Percentiles rank a stretch among this genome's conserved stretches.
These are phyloP conservation scores for Grantiella picta DNA, from an alignment of 2,113 vertebrate species.

Conservation along the genomic window DNA sequence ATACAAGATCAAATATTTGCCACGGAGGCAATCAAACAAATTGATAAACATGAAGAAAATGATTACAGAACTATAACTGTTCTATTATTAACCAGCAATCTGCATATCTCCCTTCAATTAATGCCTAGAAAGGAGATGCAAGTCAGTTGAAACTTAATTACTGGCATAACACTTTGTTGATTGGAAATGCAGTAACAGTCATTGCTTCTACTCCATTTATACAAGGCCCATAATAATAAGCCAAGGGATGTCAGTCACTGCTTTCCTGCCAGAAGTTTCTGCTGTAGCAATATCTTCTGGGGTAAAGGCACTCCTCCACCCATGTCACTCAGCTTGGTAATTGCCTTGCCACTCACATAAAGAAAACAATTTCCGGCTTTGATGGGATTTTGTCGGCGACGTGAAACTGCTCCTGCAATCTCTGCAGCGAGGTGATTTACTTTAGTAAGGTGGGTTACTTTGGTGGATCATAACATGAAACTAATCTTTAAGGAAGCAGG, in stretches of 20 bases:
- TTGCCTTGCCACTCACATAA: conserved; percentile 51
- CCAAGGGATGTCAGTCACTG: conserved; percentile 50
- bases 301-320: not conserved
- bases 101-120: conserved; percentile 69
- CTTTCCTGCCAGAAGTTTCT: conserved; percentile 42
- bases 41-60: conserved; percentile 67
- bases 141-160: conserved; percentile 74
- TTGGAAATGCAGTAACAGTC: conserved; percentile 60
- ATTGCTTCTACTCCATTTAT: conserved; percentile 48
- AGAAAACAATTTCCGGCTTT: conserved; percentile 41
- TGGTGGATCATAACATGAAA: conserved; percentile 4
- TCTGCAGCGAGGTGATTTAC: not conserved
- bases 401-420: conserved; percentile 21
- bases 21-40: conserved; percentile 72
- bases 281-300: not conserved
- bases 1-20: conserved; percentile 67
- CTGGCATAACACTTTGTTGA: conserved; percentile 67
- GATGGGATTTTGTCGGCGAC: not conserved
- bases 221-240: conserved; percentile 35
- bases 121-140: conserved; percentile 56
- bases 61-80: conserved; percentile 70
- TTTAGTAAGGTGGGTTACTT: conserved; percentile 15
- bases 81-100: conserved; percentile 73
- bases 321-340: conserved; percentile 41
- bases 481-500: conserved; percentile 52